Evolutionary conservation across 2,113 vertebrate genomes (phyloP), one percentile per base, ranked within the genome.

Genomic region (Camelus dromedarius): DNA sequence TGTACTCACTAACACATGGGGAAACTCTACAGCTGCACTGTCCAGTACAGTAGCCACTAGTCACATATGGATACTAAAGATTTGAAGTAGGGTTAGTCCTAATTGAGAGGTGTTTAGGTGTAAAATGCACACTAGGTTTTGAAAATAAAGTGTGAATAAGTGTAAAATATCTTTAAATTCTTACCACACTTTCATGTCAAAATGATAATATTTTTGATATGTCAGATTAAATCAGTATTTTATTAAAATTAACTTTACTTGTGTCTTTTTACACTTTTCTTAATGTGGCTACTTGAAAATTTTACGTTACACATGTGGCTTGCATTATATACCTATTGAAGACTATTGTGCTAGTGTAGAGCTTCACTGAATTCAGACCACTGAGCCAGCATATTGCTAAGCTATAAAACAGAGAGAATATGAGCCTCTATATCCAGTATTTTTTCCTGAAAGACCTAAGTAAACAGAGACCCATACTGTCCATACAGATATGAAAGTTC

Each of bases 181-280:
- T 85, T 67, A 38, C 64, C 50, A 75, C 79, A 13, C 14, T 92
- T 89, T 72, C 66, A 86, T 73, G 35, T 82, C n/a, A 86, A 86
- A 96, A 85, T 60, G 7, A 62, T 70, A 52, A 73, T 64, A 93
- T 79, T 52, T 67, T 84, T 26, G 7, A 16, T 86, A 56, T 42
- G 22, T 32, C 66, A 8, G 24, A 18, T 82, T 56, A 66, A 73
- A 54, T 42, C 14, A 86, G 76, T 38, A 58, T 22, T 56, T 92
- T 38, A 58, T 48, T 85, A 89, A 81, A 3, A 38, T 69, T 69
- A 82, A 58, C 6, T 26, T 60, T 2, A 66, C 22, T 18, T 35
- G 26, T 69, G 22, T 35, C 18, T 64, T 60, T 79, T 58, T 60
- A 64, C 32, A 54, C 80, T 96, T 93, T 58, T 60, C 14, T 72